Conservation (phyloP, 2,888 invertebrate genomes). For the Melinopterus prodromus region DNA sequence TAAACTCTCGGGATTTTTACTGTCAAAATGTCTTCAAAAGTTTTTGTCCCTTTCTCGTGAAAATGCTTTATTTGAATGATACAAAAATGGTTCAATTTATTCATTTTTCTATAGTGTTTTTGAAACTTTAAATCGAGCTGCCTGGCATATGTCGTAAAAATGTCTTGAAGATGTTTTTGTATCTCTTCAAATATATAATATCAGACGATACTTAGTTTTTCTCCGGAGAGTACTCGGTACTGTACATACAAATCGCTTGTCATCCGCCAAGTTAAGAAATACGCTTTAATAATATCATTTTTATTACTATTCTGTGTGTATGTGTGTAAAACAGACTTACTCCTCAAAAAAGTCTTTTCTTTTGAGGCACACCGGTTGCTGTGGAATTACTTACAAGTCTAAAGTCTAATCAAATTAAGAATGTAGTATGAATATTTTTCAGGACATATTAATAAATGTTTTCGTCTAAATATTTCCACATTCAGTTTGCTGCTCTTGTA, state of each 20-base stretch:
- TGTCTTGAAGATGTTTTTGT: neutral
- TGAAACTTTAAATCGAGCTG: too few species aligned
- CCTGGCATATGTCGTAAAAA: neutral
- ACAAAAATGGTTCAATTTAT: too few species aligned
- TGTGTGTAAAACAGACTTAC: conserved; percentile 46
- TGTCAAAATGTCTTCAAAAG: neutral
- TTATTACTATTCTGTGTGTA: conserved; percentile 19
- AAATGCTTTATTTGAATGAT: too few species aligned
- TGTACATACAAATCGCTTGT: neutral
- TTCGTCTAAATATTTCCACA: neutral
- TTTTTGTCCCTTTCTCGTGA: too few species aligned
- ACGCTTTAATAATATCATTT: neutral
- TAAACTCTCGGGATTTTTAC: too few species aligned
- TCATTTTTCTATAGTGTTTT: too few species aligned
- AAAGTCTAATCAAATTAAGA: conserved; percentile 11
- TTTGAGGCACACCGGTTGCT: conserved; percentile 53
- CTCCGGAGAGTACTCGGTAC: neutral
- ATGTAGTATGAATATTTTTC: conserved; percentile 5
- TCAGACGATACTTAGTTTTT: neutral
- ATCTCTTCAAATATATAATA: neutral
- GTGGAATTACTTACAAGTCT: conserved; percentile 36
- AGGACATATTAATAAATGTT: neutral
- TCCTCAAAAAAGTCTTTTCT: conserved; percentile 47
- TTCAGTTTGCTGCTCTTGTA: neutral
- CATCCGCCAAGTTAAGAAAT: neutral